These are phyloP conservation scores for Oceanodroma leucorhoa DNA, from an alignment of 2,797 vertebrate genomes.

Conservation along the genomic window DNA sequence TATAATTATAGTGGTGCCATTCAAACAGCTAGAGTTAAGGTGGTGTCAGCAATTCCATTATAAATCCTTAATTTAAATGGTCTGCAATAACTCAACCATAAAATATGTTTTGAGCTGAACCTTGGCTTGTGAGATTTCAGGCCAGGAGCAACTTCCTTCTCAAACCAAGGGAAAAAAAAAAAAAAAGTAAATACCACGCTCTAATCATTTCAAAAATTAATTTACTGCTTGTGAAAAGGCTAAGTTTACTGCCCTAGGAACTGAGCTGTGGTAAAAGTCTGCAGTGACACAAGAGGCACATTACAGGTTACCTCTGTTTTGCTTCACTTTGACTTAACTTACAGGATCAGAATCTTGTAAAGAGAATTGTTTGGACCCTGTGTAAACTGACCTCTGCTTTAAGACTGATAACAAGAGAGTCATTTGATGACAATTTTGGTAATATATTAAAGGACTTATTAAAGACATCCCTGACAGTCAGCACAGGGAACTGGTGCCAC, in stretches of 20 bases:
- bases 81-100: conserved; percentile 19
- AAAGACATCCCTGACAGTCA: background rate
- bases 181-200: accelerated
- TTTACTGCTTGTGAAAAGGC: background rate
- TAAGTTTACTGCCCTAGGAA: background rate
- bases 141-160: background rate
- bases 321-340: background rate
- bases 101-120: background rate
- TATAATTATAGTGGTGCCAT: conserved; percentile 57
- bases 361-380: background rate
- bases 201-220: background rate
- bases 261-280: background rate
- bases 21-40: conserved; percentile 19
- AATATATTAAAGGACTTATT: background rate
- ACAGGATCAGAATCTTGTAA: no score
- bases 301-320: background rate
- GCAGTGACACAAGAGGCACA: accelerated
- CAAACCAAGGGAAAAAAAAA: background rate
- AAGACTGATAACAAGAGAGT: background rate
- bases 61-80: conserved; percentile 40
- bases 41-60: conserved; percentile 55
- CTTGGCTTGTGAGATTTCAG: background rate
- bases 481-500: background rate
- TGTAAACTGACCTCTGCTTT: background rate
- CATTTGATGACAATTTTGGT: background rate